Evolutionary conservation across 2,888 invertebrate genomes (phyloP), one percentile per base, ranked within the genome.

Genomic region (Muscina levida): DNA sequence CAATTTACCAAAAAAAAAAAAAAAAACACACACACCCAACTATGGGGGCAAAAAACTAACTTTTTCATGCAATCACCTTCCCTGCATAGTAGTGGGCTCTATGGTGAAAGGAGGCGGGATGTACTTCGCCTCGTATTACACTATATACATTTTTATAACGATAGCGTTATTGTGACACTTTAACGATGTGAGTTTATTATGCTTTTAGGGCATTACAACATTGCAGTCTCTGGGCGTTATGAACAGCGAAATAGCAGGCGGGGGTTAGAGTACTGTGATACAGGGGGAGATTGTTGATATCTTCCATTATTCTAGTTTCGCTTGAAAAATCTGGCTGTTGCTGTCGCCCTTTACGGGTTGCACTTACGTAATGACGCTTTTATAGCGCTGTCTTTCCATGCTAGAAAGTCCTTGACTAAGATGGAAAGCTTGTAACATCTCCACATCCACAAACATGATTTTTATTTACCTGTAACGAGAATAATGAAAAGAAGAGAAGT

Each of bases 131-230:
- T 22, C 39, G n/a, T 39, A 42, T 62, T 42, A 62, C 62, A 62
- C 62, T 62, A 62, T 22, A 62, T 42, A 62, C 19, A 62, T 62
- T 73, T 57, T 66, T 57, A 48, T 71, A 31, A 19, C 51, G 57
- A 66, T 72, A 56, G 56, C 74, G 67, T 59, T 77, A 75, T 81
- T 81, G 77, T 75, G 77, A 77, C 81, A 77, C 77, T 74, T 81
- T 77, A 81, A 81, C 77, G 81, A 76, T 77, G 81, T 70, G 68
- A 81, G 74, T 81, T 81, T 81, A 81, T 77, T 59, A 81, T 72
- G 74, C 81, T 81, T 81, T 77, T 62, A 81, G 74, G 74, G 74
- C 71, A 77, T 77, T 56, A 56, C 53, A 39, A 56, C 56, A 56
- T 39, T 62, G 62, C 62, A 62, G 19, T 22, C 11, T 17, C 39